Conservation (phyloP, 1,140 invertebrate species). For the Tigriopus japonicus region DNA sequence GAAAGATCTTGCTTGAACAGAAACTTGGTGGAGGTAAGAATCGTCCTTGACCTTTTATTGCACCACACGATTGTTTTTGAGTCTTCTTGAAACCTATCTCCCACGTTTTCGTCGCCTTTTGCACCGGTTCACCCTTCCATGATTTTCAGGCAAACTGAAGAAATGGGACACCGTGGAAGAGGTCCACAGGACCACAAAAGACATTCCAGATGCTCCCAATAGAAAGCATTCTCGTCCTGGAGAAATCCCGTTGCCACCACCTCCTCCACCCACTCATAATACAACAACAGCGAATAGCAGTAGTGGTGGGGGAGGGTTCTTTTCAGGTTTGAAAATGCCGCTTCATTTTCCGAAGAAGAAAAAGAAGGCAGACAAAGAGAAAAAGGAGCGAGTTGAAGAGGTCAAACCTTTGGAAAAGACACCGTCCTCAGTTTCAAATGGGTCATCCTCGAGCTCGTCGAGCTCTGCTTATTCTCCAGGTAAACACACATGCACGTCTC, state of each 20-base stretch:
- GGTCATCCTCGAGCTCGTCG: too few species aligned
- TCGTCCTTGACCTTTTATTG: not conserved
- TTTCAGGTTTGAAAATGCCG: too few species aligned
- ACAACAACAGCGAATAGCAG: too few species aligned
- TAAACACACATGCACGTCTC: too few species aligned
- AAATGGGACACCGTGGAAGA: conserved; percentile 9
- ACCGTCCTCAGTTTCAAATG: too few species aligned
- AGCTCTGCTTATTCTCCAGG: too few species aligned
- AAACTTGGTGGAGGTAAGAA: conserved; percentile 3
- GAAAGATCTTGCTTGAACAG: conserved; percentile 14
- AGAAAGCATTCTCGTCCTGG: not conserved
- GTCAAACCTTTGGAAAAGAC: too few species aligned
- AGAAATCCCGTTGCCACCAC: not conserved
- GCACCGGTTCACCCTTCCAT: not conserved
- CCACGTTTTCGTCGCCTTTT: not conserved
- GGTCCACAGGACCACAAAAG: not conserved
- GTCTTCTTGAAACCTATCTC: not conserved
- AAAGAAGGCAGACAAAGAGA: too few species aligned
- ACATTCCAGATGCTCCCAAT: not conserved
- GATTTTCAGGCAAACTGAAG: conserved; percentile 3
- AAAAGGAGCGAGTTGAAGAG: too few species aligned
- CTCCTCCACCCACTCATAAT: not conserved
- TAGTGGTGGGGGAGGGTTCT: too few species aligned
- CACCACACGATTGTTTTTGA: not conserved
- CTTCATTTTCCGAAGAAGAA: too few species aligned